Evolutionary conservation across 1,140 invertebrate genomes (phyloP).

Genomic region (Coenobita brevimanus): DNA sequence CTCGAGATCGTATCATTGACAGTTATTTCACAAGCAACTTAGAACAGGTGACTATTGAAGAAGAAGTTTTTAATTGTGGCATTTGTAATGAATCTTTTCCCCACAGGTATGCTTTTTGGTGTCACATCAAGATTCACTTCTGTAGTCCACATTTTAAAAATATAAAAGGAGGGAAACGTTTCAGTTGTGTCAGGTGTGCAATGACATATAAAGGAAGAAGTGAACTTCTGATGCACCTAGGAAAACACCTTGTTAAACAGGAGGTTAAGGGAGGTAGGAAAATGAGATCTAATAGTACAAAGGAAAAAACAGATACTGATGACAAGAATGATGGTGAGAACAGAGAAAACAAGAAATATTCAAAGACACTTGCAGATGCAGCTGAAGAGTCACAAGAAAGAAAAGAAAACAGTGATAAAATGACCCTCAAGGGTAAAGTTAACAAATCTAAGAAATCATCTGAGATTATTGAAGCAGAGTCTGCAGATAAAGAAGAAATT

Average conservation of each 20-base stretch:
- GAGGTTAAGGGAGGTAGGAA: neutral
- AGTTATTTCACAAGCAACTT: neutral
- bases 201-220: constrained; percentile 22
- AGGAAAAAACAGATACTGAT: too few relatives aligned
- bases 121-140: constrained; percentile 51
- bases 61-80: constrained; percentile 32
- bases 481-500: neutral
- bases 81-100: constrained; percentile 47
- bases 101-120: constrained; percentile 36
- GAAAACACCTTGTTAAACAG: constrained; percentile 12
- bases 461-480: neutral
- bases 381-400: too few relatives aligned
- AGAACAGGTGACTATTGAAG: neutral
- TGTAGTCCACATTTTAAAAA: constrained; percentile 11
- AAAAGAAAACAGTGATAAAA: too few relatives aligned
- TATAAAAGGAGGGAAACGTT: constrained; percentile 8
- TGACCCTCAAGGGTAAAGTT: too few relatives aligned
- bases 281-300: too few relatives aligned
- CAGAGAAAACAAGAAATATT: too few relatives aligned
- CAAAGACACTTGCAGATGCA: too few relatives aligned
- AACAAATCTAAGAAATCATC: too few relatives aligned
- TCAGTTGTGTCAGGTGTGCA: constrained; percentile 34
- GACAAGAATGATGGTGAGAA: too few relatives aligned
- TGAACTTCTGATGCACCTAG: constrained; percentile 26
- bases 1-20: constrained; percentile 34